These are phyloP conservation scores for Orgyia antiqua DNA, from an alignment of 2,888 invertebrate genomes.

Conservation along the genomic window DNA sequence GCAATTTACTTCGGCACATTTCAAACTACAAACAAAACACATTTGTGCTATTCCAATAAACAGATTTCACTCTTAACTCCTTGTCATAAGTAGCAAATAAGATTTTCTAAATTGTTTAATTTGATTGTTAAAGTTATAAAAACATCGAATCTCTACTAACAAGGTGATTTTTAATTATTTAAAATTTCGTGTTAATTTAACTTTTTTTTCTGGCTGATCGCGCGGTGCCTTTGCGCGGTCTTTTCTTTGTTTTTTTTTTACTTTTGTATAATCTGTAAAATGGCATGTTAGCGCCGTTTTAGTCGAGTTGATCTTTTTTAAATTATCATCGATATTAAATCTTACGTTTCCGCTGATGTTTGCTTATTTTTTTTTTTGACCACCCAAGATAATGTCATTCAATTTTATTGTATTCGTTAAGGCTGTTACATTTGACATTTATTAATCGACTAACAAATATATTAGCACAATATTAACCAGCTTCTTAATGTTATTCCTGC, in stretches of 20 bases:
- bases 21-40: slow-evolving; percentile 20
- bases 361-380: slow-evolving; percentile 25
- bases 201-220: slow-evolving; percentile 47
- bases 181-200: slow-evolving; percentile 68
- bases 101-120: slow-evolving; percentile 1
- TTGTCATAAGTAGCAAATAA: slow-evolving; percentile 1
- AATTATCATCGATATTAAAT: slow-evolving; percentile 58
- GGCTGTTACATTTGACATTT: no score
- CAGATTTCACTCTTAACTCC: slow-evolving; percentile 6
- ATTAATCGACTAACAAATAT: no score
- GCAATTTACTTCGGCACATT: slow-evolving; percentile 55
- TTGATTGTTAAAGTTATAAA: slow-evolving; percentile 36
- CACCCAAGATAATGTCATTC: slow-evolving; percentile 27
- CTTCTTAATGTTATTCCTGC: no score
- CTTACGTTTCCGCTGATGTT: slow-evolving; percentile 51
- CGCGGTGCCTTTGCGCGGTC: slow-evolving; percentile 57
- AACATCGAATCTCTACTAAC: slow-evolving; percentile 54
- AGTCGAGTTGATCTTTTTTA: slow-evolving; percentile 47
- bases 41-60: not conserved
- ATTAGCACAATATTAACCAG: no score
- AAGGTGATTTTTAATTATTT: slow-evolving; percentile 73
- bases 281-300: slow-evolving; percentile 68
- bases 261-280: slow-evolving; percentile 71
- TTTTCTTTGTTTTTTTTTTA: slow-evolving; percentile 49
- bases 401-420: no score